These are phyloP conservation scores for Acinonyx jubatus DNA, from an alignment of 2,113 vertebrate species.

Conservation along the genomic window DNA sequence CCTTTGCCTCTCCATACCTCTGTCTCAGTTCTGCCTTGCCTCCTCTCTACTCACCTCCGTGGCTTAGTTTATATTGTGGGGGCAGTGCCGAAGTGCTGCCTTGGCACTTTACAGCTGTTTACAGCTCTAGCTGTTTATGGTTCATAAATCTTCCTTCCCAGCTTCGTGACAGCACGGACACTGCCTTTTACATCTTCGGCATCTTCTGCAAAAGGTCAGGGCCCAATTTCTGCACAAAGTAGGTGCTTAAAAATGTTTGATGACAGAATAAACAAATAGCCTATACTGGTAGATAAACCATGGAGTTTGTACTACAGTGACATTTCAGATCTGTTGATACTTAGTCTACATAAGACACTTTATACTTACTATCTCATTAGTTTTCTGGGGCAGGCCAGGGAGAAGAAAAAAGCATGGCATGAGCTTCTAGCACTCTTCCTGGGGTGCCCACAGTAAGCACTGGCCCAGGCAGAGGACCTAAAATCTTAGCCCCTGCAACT, in stretches of 20 bases:
- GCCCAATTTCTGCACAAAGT: neutral
- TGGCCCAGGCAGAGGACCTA: neutral
- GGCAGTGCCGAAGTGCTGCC: neutral
- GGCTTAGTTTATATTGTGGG: neutral
- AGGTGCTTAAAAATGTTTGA: neutral
- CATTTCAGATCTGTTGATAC: neutral
- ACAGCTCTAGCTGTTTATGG: neutral
- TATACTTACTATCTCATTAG: neutral
- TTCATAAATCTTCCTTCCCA: neutral
- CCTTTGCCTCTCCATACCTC: neutral
- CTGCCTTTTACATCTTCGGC: neutral
- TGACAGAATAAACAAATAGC: neutral
- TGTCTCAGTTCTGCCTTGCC: neutral
- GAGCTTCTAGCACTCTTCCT: neutral
- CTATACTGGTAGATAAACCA: neutral
- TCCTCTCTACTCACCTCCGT: neutral
- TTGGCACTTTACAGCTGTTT: neutral
- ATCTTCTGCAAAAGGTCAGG: neutral
- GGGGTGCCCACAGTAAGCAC: neutral
- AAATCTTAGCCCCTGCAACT: neutral
- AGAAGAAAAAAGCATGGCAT: neutral
- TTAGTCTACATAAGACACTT: neutral
- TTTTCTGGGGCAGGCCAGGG: neutral
- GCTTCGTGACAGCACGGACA: neutral
- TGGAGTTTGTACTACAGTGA: neutral